phyloP scores from a whole-genome alignment of 2,113 vertebrate species.

The Corythoichthys haematopterus region DNA sequence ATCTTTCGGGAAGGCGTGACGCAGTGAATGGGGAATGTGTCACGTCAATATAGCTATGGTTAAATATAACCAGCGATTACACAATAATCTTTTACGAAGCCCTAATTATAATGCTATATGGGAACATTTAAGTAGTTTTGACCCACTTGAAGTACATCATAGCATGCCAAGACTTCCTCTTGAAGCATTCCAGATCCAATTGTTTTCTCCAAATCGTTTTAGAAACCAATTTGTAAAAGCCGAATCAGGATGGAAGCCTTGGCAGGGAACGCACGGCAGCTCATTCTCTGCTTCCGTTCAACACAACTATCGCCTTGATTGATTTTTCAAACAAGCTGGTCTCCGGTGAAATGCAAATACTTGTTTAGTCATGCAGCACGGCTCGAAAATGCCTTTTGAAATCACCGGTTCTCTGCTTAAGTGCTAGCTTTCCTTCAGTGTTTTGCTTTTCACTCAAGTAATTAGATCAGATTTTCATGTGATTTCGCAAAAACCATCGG shows the following conservation, averaged over 20 bases:
- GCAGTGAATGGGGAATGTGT: too few relatives aligned
- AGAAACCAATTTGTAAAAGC: constrained; percentile 21
- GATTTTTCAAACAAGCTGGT: constrained; percentile 17
- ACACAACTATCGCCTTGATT: constrained; percentile 9
- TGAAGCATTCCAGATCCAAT: constrained; percentile 12
- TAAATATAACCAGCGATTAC: too few relatives aligned
- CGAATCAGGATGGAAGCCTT: constrained; percentile 21
- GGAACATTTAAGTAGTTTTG: neutral
- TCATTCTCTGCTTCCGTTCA: constrained; percentile 10
- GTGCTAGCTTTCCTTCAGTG: neutral
- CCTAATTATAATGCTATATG: too few relatives aligned
- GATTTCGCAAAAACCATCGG: constrained; percentile 15
- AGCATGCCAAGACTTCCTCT: constrained; percentile 3
- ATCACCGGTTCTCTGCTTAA: constrained; percentile 18
- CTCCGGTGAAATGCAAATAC: constrained; percentile 28
- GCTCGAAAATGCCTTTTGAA: constrained; percentile 25
- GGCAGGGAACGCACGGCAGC: constrained; percentile 15
- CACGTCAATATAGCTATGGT: too few relatives aligned
- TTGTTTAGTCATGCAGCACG: constrained; percentile 9
- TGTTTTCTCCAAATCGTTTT: neutral
- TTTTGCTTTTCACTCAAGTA: constrained; percentile 10
- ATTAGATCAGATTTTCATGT: constrained; percentile 36
- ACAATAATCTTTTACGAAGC: too few relatives aligned
- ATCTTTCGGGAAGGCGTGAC: too few relatives aligned
- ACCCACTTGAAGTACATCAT: constrained; percentile 1